Base-by-base conservation (phyloP, 2,888 invertebrate genomes). In the Athalia rosae region DNA sequence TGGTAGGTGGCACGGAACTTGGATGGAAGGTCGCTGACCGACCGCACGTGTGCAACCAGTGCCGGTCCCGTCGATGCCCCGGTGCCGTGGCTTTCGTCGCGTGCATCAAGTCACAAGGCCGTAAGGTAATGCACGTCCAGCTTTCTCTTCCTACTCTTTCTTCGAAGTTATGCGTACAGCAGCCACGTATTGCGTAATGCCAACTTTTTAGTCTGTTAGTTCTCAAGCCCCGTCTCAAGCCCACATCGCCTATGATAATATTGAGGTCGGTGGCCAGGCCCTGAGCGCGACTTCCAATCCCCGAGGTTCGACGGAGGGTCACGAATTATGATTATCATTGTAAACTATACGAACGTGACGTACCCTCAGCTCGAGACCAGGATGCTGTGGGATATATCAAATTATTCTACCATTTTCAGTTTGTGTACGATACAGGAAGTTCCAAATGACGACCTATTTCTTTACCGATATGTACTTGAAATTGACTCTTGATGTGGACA, bases 21-120 rank as follows among this genome's bases (percentile, higher is more conserved):
- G 56, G 6, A 43, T 53, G 15, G 71, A 79, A 74, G 80, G 83
- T 83, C 83, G 76, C 76, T 73, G 80, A 80, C 80, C 79, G 76
- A 45, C n/a, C n/a, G 73, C 79, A 61, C 79, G 79, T 77, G 79
- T 79, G 80, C 79, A 81, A 81, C 67, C 77, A 82, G 77, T 61
- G 28, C 28, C 28, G 2, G 28, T 28, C 28, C 28, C 28, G 28
- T 28, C 28, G 28, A 28, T 28, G 28, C 28, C 15, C 28, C 15
- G 76, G 74, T 61, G 61, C 53, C 81, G 43, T 78, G 78, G 77
- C 78, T 76, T 64, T 69, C 61, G 71, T 53, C 82, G 79, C 81
- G 81, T 56, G 41, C 43, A 43, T 50, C 9, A 67, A 77, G 62
- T 50, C 78, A 77, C 80, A 82, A 80, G 82, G 83, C 74, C 81